Evolutionary conservation across 2,797 vertebrate species (phyloP), one percentile per base, ranked within the genome.

Genomic region (Melanotaenia boesemani): DNA sequence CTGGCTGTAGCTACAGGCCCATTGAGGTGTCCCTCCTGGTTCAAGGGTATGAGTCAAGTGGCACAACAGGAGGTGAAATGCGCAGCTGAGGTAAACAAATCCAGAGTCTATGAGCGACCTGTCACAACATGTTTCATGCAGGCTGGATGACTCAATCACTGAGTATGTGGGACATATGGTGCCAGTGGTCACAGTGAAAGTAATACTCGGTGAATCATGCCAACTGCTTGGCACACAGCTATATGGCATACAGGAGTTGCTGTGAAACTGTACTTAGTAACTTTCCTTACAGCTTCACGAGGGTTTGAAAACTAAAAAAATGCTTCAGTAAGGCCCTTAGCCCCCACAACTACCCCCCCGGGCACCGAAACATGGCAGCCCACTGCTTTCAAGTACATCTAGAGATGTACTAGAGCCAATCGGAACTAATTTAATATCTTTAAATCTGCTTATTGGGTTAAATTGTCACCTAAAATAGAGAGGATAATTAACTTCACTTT

Each of bases 91-190:
- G 77, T 87, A 86, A 89, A 89, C 87, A 89, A 86, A 84, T 63
- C 80, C 80, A 60, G 67, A 82, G 72, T 70, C 81, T 67, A 70
- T 69, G 32, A 74, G 67, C 39, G 81, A 79, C 86, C 87, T 91
- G 91, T 92, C 92, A 90, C 86, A 93, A 89, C 89, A 87, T 52
- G 75, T 87, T 91, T 84, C 75, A 37, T 48, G 75, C 79, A 44
- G 77, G 62, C 63, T 5, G 67, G 76, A 90, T 79, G 86, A 90
- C 86, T 93, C 89, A 89, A 89, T 91, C 82, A 83, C 67, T 16
- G 81, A 71, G 37, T 72, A 83, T 80, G 78, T 61, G 80, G 86
- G 86, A 87, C 91, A 90, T 89, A 92, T 82, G 90, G 88, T 76
- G 80, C 75, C 85, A 72, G 67, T 24, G 74, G 78, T 85, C 92